A percentile compares a stretch with the other conserved stretches of the same genome.
These are phyloP conservation scores for Helicoverpa armigera DNA, from an alignment of 1,140 invertebrate species.

Conservation along the genomic window DNA sequence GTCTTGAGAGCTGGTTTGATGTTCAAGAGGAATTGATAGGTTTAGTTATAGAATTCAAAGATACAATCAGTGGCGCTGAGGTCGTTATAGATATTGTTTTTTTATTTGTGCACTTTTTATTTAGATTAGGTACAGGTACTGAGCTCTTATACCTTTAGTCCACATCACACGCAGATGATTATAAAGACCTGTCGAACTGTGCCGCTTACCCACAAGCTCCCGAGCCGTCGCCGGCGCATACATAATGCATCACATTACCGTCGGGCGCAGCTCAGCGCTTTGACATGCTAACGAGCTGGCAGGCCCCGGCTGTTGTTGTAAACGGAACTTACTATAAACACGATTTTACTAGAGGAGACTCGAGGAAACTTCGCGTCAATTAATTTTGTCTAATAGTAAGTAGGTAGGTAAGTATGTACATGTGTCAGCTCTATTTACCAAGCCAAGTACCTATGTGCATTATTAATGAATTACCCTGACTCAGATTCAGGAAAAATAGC, in stretches of 20 bases:
- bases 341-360: not conserved
- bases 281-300: conserved; percentile 34
- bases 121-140: too few species aligned
- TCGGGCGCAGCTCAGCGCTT: not conserved
- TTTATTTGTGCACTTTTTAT: too few species aligned
- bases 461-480: too few species aligned
- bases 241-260: conserved; percentile 34
- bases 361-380: not conserved
- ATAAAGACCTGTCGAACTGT: not conserved
- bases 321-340: conserved; percentile 21
- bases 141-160: not conserved
- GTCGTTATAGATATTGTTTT: too few species aligned
- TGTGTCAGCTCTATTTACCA: too few species aligned
- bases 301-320: not conserved
- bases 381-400: not conserved
- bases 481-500: too few species aligned
- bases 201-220: conserved; percentile 4
- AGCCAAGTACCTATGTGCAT: too few species aligned
- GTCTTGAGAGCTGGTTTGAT: conserved; percentile 1
- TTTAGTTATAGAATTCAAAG: not conserved
- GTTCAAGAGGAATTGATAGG: not conserved
- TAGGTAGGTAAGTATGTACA: too few species aligned
- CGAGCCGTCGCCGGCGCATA: not conserved
- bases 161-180: not conserved
- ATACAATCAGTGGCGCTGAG: too few species aligned